A percentile compares a stretch with the other conserved stretches of the same genome.
Conservation (phyloP, 2,797 vertebrate species). For the Parambassis ranga region DNA sequence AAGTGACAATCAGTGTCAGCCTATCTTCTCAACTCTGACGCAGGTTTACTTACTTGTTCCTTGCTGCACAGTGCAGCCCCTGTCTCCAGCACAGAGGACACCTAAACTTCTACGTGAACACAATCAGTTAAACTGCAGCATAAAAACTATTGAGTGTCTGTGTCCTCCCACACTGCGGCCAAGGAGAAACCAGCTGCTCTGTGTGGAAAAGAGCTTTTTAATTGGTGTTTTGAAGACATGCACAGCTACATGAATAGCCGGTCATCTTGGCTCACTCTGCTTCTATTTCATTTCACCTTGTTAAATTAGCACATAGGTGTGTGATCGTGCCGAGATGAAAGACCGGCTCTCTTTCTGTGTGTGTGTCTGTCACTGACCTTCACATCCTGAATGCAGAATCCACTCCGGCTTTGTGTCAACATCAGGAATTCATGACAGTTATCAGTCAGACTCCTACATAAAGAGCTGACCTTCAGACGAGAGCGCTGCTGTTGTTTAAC, state of each 20-base stretch:
- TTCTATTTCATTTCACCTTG: neutral
- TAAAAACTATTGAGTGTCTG: slow-evolving; percentile 4
- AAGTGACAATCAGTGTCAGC: too few relatives aligned
- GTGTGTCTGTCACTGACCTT: slow-evolving; percentile 20
- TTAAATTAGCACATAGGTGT: slow-evolving; percentile 14
- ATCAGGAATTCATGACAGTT: slow-evolving; percentile 8
- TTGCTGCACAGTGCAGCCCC: neutral
- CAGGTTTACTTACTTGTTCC: too few relatives aligned
- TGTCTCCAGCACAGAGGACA: neutral
- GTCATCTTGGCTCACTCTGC: slow-evolving; percentile 4
- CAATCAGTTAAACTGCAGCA: slow-evolving; percentile 23
- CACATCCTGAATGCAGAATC: slow-evolving; percentile 9
- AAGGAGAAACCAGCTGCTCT: slow-evolving; percentile 30
- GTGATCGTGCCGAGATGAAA: neutral
- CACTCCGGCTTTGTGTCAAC: slow-evolving; percentile 17
- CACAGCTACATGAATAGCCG: slow-evolving; percentile 7
- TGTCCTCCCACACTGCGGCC: slow-evolving; percentile 12
- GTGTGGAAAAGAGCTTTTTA: slow-evolving; percentile 6
- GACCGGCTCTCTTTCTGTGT: neutral
- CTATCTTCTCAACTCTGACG: too few relatives aligned
- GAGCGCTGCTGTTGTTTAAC: neutral
- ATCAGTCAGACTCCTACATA: slow-evolving; percentile 18
- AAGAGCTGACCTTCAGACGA: slow-evolving; percentile 49
- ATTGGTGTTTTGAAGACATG: slow-evolving; percentile 29
- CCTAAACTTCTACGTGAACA: slow-evolving; percentile 2